Percentiles rank a stretch among this genome's conserved stretches.
Evolutionary conservation across 1,140 invertebrate species (phyloP).

Genomic region (Cephus cinctus): DNA sequence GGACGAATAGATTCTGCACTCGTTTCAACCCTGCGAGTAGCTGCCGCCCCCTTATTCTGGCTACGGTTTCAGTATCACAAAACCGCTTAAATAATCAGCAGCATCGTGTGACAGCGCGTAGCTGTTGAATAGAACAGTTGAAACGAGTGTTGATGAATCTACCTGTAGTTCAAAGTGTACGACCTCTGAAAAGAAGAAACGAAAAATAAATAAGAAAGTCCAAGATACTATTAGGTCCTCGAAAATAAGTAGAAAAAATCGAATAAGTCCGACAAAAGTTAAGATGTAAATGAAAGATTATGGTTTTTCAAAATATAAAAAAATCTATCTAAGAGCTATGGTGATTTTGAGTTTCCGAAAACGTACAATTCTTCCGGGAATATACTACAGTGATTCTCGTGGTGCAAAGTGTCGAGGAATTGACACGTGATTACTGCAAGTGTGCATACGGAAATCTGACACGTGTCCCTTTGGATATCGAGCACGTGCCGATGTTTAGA

Average conservation of each 20-base stretch:
- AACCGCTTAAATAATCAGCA: slow-evolving; percentile 11
- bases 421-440: background rate
- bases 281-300: background rate
- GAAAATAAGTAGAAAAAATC: background rate
- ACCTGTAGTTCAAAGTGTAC: slow-evolving; percentile 1
- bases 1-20: slow-evolving; percentile 32
- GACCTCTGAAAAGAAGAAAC: slow-evolving; percentile 5
- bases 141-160: background rate
- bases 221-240: background rate
- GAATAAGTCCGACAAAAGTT: background rate
- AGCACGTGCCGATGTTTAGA: slow-evolving; percentile 15
- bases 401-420: background rate
- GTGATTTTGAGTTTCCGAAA: slow-evolving; percentile 7
- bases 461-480: slow-evolving; percentile 2
- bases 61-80: slow-evolving; percentile 17
- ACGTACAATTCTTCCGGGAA: background rate
- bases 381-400: background rate
- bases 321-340: background rate
- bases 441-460: background rate
- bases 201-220: background rate
- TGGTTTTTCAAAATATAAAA: background rate
- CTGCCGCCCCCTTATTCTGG: slow-evolving; percentile 6
- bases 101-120: background rate
- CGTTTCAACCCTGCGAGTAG: slow-evolving; percentile 23
- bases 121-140: background rate